Evolutionary conservation across 1,140 invertebrate species (phyloP).

Genomic region (Drosophila insularis): DNA sequence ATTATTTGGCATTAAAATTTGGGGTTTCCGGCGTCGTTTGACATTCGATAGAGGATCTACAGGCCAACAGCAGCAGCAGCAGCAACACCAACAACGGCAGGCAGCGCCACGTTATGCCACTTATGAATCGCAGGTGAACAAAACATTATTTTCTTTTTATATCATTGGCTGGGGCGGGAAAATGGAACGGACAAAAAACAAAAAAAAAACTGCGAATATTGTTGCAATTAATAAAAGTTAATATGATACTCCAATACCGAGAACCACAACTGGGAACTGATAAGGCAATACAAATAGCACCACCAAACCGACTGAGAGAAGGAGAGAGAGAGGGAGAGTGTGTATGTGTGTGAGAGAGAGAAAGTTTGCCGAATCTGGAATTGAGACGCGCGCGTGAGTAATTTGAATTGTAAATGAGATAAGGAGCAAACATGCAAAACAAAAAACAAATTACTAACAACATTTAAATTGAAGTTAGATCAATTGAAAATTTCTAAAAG

Average conservation of each 20-base stretch:
- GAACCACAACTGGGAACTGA: slow-evolving; percentile 45
- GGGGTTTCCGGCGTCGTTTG: slow-evolving; percentile 82
- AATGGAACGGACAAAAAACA: no score
- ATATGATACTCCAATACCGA: slow-evolving; percentile 48
- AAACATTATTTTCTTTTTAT: neutral
- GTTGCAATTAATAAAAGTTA: slow-evolving; percentile 51
- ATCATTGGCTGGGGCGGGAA: slow-evolving; percentile 10
- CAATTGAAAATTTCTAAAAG: no score
- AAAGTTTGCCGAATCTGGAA: neutral
- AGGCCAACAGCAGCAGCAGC: neutral
- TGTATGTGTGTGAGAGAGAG: neutral
- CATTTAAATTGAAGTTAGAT: neutral
- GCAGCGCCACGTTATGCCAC: slow-evolving; percentile 64
- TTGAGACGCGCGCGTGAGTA: slow-evolving; percentile 8
- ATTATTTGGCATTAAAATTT: slow-evolving; percentile 81
- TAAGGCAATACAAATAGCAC: slow-evolving; percentile 48
- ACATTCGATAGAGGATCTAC: slow-evolving; percentile 52
- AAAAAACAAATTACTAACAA: no score
- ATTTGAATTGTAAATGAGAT: slow-evolving; percentile 25
- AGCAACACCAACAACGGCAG: slow-evolving; percentile 27
- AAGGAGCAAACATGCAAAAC: no score
- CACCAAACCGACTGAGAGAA: slow-evolving; percentile 6
- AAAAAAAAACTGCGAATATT: slow-evolving; percentile 16
- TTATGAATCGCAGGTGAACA: slow-evolving; percentile 67
- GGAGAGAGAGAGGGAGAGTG: neutral